A percentile compares a stretch with the other conserved stretches of the same genome.
These are phyloP conservation scores for Lithobates sylvaticus DNA, from an alignment of 2,797 vertebrate genomes.

Conservation along the genomic window DNA sequence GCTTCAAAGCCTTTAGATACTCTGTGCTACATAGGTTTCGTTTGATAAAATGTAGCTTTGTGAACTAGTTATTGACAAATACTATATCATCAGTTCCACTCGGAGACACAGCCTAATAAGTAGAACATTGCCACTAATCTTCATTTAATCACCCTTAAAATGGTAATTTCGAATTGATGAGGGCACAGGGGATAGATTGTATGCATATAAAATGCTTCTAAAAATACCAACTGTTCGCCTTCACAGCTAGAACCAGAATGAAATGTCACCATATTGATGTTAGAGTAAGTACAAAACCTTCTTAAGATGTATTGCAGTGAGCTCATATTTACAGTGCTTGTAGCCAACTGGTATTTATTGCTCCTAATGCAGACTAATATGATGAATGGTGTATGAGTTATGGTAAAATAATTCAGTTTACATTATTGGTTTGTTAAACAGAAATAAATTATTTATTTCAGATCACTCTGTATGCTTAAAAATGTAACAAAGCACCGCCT, in stretches of 20 bases:
- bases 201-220: conserved; percentile 78
- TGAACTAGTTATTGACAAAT: conserved; percentile 83
- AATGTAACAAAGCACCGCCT: too few species aligned
- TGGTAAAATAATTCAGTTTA: not conserved
- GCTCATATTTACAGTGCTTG: not conserved
- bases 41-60: conserved; percentile 75
- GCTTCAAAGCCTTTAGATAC: conserved; percentile 73
- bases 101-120: conserved; percentile 83
- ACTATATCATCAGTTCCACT: conserved; percentile 82
- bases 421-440: too few species aligned
- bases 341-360: not conserved
- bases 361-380: not conserved
- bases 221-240: conserved; percentile 69
- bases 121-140: conserved; percentile 85
- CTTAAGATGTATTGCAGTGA: not conserved
- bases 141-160: conserved; percentile 86
- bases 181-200: conserved; percentile 80
- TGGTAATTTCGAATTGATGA: conserved; percentile 83
- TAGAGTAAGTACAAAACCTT: not conserved
- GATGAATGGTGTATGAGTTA: not conserved
- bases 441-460: too few species aligned
- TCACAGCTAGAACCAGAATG: conserved; percentile 1
- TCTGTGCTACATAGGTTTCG: conserved; percentile 73
- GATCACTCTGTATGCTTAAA: too few species aligned
- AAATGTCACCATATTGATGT: not conserved